A percentile compares a stretch with the other conserved stretches of the same genome.
These are phyloP conservation scores for Drosophila flavopinicola DNA, from an alignment of 2,888 invertebrate species.

Conservation along the genomic window DNA sequence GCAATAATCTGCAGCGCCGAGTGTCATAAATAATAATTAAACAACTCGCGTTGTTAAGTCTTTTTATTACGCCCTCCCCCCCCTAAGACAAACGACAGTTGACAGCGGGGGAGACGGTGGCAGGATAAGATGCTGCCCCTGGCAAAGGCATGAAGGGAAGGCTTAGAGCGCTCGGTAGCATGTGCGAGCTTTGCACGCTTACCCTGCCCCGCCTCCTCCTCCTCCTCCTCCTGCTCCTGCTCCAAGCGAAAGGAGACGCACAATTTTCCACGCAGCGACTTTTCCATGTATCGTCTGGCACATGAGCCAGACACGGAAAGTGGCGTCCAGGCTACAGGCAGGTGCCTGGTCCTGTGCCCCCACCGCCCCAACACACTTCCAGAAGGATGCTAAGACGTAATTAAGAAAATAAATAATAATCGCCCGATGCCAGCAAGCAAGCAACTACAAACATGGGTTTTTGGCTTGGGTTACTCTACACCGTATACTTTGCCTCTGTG, in stretches of 20 bases:
- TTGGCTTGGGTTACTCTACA: conserved; percentile 13
- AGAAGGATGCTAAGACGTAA: conserved; percentile 74
- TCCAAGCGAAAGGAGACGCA: conserved; percentile 36
- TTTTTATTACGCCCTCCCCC: conserved; percentile 72
- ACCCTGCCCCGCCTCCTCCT: background rate
- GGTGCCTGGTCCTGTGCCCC: conserved; percentile 40
- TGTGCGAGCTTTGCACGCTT: conserved; percentile 56
- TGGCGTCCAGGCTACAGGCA: conserved; percentile 35
- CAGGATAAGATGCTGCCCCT: conserved; percentile 67
- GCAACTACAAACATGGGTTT: conserved; percentile 30
- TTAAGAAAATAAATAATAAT: conserved; percentile 83
- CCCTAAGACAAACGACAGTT: conserved; percentile 74
- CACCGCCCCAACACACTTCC: conserved; percentile 52
- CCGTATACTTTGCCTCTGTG: background rate
- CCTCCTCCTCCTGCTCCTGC: too few relatives aligned
- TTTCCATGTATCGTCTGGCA: conserved; percentile 56
- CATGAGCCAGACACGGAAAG: conserved; percentile 54
- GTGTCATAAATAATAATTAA: conserved; percentile 82
- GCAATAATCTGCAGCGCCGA: conserved; percentile 72
- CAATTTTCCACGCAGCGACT: conserved; percentile 67
- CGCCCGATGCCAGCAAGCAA: conserved; percentile 64
- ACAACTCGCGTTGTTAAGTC: conserved; percentile 79
- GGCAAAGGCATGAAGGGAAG: conserved; percentile 53
- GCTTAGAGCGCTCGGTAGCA: conserved; percentile 76
- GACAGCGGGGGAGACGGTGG: conserved; percentile 44